Percentiles rank a stretch among this genome's conserved stretches.
Conservation (phyloP, 2,113 vertebrate genomes). For the Apaloderma vittatum region DNA sequence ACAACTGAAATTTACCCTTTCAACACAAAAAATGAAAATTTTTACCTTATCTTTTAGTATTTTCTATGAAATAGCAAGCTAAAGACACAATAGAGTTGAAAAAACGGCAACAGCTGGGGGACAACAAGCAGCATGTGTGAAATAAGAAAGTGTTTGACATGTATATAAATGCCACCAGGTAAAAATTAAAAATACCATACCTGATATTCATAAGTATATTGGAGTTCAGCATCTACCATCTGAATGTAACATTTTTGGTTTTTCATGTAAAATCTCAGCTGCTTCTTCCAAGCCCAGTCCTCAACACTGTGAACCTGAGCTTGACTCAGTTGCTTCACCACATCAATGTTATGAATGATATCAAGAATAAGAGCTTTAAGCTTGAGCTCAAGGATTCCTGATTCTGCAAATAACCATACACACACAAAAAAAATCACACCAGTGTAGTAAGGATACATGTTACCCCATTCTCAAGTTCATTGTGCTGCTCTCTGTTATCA, state of each 20-base stretch:
- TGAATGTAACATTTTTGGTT: slow-evolving; percentile 87
- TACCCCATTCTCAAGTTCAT: neutral
- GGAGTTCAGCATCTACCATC: slow-evolving; percentile 96
- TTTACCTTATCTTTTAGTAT: neutral
- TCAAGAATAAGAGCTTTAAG: slow-evolving; percentile 96
- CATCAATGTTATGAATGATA: slow-evolving; percentile 94
- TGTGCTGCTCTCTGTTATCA: neutral
- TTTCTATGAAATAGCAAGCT: neutral
- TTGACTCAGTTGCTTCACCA: slow-evolving; percentile 89
- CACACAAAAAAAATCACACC: neutral
- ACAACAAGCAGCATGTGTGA: neutral
- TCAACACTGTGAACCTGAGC: slow-evolving; percentile 81
- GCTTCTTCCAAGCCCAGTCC: slow-evolving; percentile 94
- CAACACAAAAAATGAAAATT: neutral
- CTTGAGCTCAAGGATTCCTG: slow-evolving; percentile 89
- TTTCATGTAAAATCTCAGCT: slow-evolving; percentile 94
- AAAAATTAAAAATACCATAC: slow-evolving; percentile 71
- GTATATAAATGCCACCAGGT: neutral
- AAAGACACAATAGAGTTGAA: neutral
- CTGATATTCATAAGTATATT: slow-evolving; percentile 98
- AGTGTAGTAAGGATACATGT: rapidly evolving
- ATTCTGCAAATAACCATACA: slow-evolving; percentile 77
- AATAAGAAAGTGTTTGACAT: neutral
- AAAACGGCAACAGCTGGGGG: neutral
- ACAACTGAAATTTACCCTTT: neutral